Conservation (phyloP, 2,888 invertebrate species). For the Branchinecta sandiegonensis region DNA sequence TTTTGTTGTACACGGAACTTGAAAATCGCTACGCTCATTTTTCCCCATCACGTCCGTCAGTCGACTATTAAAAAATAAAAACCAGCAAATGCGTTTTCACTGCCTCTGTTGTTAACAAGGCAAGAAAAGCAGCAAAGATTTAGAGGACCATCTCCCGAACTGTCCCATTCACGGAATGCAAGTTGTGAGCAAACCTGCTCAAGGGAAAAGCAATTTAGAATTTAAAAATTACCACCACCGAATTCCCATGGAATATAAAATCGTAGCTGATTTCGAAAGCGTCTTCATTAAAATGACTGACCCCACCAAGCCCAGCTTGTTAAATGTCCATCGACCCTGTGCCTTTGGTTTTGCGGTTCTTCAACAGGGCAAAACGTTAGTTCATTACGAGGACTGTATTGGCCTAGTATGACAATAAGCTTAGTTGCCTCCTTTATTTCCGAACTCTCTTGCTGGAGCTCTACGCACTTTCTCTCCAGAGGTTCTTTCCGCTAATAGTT, state of each 20-base stretch:
- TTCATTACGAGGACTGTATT: too few species aligned
- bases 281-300: too few species aligned
- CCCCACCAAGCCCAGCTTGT: too few species aligned
- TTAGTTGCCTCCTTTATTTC: too few species aligned
- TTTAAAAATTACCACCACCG: not conserved
- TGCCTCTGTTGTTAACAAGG: not conserved
- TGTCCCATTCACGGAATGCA: not conserved
- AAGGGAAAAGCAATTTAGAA: not conserved
- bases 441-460: too few species aligned
- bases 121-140: not conserved
- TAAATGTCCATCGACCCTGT: too few species aligned
- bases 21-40: not conserved
- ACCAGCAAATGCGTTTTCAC: not conserved
- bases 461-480: too few species aligned
- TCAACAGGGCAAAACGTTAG: too few species aligned
- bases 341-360: too few species aligned
- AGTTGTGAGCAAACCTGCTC: not conserved
- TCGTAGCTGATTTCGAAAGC: not conserved
- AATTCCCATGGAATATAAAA: not conserved
- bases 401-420: too few species aligned
- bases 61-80: not conserved
- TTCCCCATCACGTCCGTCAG: not conserved
- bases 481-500: too few species aligned
- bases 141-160: not conserved
- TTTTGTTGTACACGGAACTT: not conserved